Evolutionary conservation across 2,888 invertebrate genomes (phyloP).

Genomic region (Rotaria sp.): DNA sequence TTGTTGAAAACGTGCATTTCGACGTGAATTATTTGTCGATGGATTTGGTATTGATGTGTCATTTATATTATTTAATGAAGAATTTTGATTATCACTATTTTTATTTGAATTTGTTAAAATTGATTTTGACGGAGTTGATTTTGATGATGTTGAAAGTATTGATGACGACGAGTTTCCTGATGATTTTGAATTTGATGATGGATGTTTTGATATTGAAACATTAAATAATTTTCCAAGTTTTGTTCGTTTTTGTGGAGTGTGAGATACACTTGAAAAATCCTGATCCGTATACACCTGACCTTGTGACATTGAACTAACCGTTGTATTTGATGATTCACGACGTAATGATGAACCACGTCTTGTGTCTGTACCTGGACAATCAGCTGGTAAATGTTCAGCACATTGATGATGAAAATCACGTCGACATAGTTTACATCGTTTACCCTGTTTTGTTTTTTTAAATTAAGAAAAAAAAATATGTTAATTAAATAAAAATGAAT

Average conservation of each 20-base stretch:
- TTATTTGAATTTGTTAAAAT: neutral
- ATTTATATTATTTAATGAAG: neutral
- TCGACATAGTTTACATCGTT: constrained; percentile 11
- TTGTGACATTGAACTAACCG: neutral
- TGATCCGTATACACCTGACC: neutral
- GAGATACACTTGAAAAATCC: neutral
- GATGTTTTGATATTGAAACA: neutral
- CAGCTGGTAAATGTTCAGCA: constrained; percentile 21
- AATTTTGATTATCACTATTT: neutral
- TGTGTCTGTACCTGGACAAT: neutral
- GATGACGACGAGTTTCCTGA: neutral
- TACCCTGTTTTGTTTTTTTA: neutral
- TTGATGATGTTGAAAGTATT: neutral
- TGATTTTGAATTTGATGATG: neutral
- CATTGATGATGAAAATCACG: constrained; percentile 24
- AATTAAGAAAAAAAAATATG: neutral
- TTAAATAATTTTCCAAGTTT: neutral
- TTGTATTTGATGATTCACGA: neutral
- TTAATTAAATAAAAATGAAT: neutral
- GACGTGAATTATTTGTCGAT: neutral
- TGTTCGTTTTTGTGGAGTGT: neutral
- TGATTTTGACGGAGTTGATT: neutral
- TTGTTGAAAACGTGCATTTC: no score
- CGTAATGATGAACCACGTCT: neutral
- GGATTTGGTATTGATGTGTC: neutral